Evolutionary conservation across 2,888 invertebrate species (phyloP).

Genomic region (Clunio marinus): DNA sequence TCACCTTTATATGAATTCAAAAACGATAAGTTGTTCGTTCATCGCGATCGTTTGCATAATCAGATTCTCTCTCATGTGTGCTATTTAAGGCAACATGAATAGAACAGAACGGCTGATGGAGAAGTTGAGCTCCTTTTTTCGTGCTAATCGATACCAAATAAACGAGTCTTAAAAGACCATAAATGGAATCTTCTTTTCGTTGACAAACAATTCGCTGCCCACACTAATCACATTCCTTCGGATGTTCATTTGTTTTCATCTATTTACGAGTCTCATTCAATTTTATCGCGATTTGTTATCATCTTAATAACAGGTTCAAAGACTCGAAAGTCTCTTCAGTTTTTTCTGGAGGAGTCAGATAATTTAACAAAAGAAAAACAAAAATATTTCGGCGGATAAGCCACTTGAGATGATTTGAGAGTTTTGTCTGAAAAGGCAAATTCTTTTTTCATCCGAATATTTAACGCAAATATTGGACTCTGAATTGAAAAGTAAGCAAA

Average conservation of each 20-base stretch:
- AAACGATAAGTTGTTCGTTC: no score
- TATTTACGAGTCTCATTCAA: background rate
- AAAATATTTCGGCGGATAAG: background rate
- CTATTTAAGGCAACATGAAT: background rate
- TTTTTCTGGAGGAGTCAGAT: no score
- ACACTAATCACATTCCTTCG: background rate
- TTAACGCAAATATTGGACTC: no score
- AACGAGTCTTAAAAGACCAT: background rate
- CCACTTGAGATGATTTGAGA: background rate
- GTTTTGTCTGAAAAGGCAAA: no score
- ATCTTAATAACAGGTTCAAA: background rate
- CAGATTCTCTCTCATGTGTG: background rate
- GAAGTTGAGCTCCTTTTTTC: background rate
- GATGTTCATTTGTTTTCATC: background rate
- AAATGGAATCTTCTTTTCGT: background rate
- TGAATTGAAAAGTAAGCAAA: no score
- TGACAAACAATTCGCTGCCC: background rate
- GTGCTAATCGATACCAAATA: background rate
- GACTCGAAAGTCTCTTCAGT: no score
- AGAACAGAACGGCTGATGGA: background rate
- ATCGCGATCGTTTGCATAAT: conserved; percentile 15
- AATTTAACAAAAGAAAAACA: no score
- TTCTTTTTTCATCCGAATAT: no score
- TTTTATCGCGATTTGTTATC: background rate
- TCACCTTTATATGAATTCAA: no score